A percentile compares a stretch with the other conserved stretches of the same genome.
Evolutionary conservation across 2,888 invertebrate species (phyloP).

Genomic region (Eremobia ochroleuca): DNA sequence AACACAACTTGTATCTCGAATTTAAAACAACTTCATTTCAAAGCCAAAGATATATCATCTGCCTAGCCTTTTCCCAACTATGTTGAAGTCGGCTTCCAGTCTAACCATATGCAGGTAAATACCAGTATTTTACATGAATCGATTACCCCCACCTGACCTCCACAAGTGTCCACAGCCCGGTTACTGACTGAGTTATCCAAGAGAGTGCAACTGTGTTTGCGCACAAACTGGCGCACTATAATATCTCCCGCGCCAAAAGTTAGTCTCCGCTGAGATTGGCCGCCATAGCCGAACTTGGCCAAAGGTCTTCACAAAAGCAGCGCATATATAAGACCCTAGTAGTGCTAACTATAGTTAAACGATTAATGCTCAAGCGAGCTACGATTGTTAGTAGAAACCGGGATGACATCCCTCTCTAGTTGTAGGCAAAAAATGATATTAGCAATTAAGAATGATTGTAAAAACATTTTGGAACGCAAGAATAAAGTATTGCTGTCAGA

Average conservation of each 20-base stretch:
- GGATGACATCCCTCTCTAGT: slow-evolving; percentile 82
- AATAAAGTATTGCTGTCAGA: slow-evolving; percentile 83
- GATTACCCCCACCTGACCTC: no score
- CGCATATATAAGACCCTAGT: slow-evolving; percentile 43
- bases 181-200: not conserved
- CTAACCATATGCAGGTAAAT: not conserved
- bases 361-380: slow-evolving; percentile 65
- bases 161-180: not conserved
- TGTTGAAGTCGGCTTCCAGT: not conserved
- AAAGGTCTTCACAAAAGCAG: slow-evolving; percentile 41
- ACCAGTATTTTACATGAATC: not conserved
- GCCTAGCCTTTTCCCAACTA: not conserved
- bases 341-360: slow-evolving; percentile 61
- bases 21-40: not conserved
- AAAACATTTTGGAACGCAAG: slow-evolving; percentile 83
- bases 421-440: slow-evolving; percentile 81
- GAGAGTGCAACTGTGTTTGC: not conserved
- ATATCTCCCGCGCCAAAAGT: not conserved
- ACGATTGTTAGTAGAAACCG: slow-evolving; percentile 73
- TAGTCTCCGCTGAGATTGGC: not conserved
- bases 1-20: not conserved
- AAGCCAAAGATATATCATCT: not conserved
- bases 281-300: not conserved
- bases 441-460: slow-evolving; percentile 78
- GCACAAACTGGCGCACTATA: not conserved